These are phyloP conservation scores for Zapornia atra DNA, from an alignment of 2,113 vertebrate genomes.

Conservation along the genomic window DNA sequence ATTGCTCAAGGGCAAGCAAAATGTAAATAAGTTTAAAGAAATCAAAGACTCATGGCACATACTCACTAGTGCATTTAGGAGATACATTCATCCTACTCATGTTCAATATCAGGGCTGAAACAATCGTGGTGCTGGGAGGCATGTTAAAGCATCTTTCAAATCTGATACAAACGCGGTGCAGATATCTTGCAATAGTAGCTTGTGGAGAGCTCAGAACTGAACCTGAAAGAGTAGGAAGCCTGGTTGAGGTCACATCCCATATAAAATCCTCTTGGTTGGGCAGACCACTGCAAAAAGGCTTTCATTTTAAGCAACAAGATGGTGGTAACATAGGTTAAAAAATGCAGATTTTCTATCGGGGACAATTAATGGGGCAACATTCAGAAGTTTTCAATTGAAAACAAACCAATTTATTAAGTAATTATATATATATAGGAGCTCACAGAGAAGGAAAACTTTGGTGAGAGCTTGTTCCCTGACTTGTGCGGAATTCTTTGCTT, in stretches of 20 bases:
- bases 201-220: slow-evolving; percentile 44
- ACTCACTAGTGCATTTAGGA: slow-evolving; percentile 62
- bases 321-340: neutral
- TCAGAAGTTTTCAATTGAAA: neutral
- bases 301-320: neutral
- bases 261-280: neutral
- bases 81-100: slow-evolving; percentile 36
- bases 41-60: slow-evolving; percentile 55
- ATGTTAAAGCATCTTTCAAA: slow-evolving; percentile 70
- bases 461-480: neutral
- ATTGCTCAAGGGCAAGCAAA: slow-evolving; percentile 42
- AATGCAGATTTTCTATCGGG: fast-evolving
- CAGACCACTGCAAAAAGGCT: neutral
- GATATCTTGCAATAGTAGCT: slow-evolving; percentile 24
- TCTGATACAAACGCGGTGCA: slow-evolving; percentile 31
- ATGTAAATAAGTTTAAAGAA: slow-evolving; percentile 70
- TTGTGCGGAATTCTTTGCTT: neutral
- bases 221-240: slow-evolving; percentile 11
- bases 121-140: slow-evolving; percentile 51
- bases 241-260: neutral
- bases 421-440: neutral
- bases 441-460: neutral
- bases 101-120: slow-evolving; percentile 56
- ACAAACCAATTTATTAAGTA: neutral
- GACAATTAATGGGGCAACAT: neutral